A percentile compares a stretch with the other conserved stretches of the same genome.
Conservation (phyloP, 2,113 vertebrate genomes). For the Cephalophus harveyi region DNA sequence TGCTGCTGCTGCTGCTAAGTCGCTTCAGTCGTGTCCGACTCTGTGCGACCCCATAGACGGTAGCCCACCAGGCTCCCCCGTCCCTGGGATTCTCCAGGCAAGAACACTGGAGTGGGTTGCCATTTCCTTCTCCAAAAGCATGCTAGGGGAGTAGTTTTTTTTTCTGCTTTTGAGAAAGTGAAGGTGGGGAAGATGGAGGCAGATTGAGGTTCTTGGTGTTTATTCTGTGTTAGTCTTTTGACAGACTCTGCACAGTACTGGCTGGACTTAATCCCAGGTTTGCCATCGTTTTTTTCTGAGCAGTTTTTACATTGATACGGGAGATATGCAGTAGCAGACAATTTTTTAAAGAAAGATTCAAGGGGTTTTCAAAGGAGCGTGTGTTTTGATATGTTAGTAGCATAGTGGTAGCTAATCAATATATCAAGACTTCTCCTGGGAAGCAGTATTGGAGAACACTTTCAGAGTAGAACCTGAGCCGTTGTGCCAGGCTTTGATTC, state of each 20-base stretch:
- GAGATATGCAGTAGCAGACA: not conserved
- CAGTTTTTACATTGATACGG: not conserved
- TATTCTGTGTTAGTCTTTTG: not conserved
- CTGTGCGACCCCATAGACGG: too few relatives aligned
- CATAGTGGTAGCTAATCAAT: not conserved
- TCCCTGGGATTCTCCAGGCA: too few relatives aligned
- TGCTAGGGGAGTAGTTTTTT: not conserved
- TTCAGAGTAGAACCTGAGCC: not conserved
- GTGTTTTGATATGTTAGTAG: not conserved
- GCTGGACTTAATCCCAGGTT: not conserved
- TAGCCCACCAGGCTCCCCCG: too few relatives aligned
- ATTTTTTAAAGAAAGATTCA: slow-evolving; percentile 3
- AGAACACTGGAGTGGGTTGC: too few relatives aligned
- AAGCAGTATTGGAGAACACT: not conserved
- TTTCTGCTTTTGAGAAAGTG: not conserved
- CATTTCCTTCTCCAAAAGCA: too few relatives aligned
- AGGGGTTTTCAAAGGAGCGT: not conserved
- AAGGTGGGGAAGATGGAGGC: not conserved
- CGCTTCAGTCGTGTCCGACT: too few relatives aligned
- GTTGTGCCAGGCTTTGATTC: not conserved
- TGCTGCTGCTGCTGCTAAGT: not conserved
- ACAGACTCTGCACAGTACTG: not conserved
- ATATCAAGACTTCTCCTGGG: not conserved
- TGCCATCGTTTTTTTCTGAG: not conserved
- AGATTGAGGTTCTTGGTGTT: not conserved